Base-by-base conservation (phyloP, 2,113 vertebrate genomes). In the Blennius ocellaris region DNA sequence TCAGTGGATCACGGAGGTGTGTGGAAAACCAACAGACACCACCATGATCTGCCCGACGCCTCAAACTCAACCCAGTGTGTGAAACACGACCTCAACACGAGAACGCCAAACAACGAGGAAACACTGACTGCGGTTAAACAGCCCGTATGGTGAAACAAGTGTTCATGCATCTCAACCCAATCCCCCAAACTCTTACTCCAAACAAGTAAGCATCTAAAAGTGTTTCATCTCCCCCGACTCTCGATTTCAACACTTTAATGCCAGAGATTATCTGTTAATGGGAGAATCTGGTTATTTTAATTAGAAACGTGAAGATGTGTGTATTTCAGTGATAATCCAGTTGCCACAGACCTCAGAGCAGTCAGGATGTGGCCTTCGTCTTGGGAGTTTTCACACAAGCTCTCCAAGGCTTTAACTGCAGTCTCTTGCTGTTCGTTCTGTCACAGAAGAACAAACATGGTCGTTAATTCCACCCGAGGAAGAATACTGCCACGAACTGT, bases 321-420 rank as follows among this genome's bases (percentile, higher is more conserved):
- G 7, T 16, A 16, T 8, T 16, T 56, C 9, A 0, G 8, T 14
- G 11, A 9, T 3, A 9, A 38, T 71, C 11, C 2, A 45, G 39
- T 40, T 64, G 12, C 55, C 57, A 87, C 92, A 53, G 78, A 97
- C 97, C 95, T 97, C 83, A 98, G 91, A 80, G 95, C 94, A 78
- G 72, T 87, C 80, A 98, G 89, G 15, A 95, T 89, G 74, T 94
- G 92, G 74, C 40, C 72, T 41, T 74, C 87, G 56, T 96, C 94
- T 79, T 91, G 84, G 38, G 93, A 94, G 87, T 83, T 90, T 69
- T 95, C 85, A 93, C 92, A 93, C 72, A 98, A 87, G 91, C 83
- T 93, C 71, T 96, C 94, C 87, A 99, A 90, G 45, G 94, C 94
- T 90, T 93, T 97, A 68, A 90, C 83, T 67, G 96, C 96, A 10